Conservation (phyloP, 2,113 vertebrate species). For the Saccopteryx bilineata region DNA sequence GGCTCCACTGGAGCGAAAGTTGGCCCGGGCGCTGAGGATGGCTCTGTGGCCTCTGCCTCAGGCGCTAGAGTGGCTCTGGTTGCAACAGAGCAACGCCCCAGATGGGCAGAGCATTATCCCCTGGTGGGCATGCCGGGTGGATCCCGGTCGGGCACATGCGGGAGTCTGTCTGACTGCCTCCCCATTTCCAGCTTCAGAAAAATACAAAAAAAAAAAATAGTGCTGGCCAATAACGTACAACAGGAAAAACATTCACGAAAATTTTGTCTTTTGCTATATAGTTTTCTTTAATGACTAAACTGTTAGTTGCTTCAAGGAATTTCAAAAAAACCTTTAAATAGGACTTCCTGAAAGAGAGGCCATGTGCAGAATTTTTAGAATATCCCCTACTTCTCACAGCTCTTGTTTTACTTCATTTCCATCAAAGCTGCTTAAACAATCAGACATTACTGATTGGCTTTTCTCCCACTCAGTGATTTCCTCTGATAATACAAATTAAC, state of each 20-base stretch:
- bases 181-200: too few relatives aligned
- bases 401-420: conserved; percentile 35
- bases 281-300: conserved; percentile 54
- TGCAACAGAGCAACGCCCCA: too few relatives aligned
- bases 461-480: conserved; percentile 24
- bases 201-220: not conserved
- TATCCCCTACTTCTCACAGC: conserved; percentile 32
- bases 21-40: too few relatives aligned
- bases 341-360: conserved; percentile 6
- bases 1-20: too few relatives aligned
- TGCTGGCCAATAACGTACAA: conserved; percentile 34
- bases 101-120: too few relatives aligned
- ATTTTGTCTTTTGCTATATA: conserved; percentile 42
- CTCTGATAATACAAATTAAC: conserved; percentile 35
- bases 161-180: too few relatives aligned
- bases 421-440: conserved; percentile 20
- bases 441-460: not conserved
- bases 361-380: not conserved
- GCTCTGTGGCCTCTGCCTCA: too few relatives aligned
- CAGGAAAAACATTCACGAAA: not conserved
- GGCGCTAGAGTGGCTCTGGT: too few relatives aligned
- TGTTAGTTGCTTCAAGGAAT: conserved; percentile 60
- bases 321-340: conserved; percentile 43
- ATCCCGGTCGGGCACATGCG: too few relatives aligned
- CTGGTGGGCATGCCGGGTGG: too few relatives aligned